Conservation (phyloP, 2,888 invertebrate species). For the Mayetiola destructor region DNA sequence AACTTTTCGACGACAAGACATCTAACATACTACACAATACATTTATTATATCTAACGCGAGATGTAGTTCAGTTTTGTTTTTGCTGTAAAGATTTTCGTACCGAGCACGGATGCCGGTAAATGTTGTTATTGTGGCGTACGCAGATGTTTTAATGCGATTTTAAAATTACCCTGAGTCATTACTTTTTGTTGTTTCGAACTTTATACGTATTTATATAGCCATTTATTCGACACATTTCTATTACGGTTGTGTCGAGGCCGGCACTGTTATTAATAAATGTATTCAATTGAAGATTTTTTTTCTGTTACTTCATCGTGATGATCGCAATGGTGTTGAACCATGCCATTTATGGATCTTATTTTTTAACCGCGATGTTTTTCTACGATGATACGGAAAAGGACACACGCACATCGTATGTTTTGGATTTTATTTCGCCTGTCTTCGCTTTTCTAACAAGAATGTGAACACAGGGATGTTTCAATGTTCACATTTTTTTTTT, state of each 20-base stretch:
- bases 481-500: constrained; percentile 6
- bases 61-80: no score
- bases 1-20: no score
- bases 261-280: constrained; percentile 3
- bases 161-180: constrained; percentile 17
- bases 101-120: no score
- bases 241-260: background rate
- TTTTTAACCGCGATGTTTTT: no score
- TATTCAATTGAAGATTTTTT: background rate
- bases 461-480: background rate
- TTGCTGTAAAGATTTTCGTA: no score
- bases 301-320: background rate
- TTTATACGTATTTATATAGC: background rate
- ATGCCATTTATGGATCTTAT: no score
- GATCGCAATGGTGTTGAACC: background rate
- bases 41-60: no score
- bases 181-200: constrained; percentile 17
- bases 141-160: constrained; percentile 17
- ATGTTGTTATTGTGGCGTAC: constrained; percentile 2
- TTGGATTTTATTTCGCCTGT: no score
- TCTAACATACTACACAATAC: no score
- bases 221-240: background rate
- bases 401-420: no score
- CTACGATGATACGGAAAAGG: no score
- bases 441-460: background rate